These are phyloP conservation scores for Eubasilissa regina DNA, from an alignment of 1,140 invertebrate species.

Conservation along the genomic window DNA sequence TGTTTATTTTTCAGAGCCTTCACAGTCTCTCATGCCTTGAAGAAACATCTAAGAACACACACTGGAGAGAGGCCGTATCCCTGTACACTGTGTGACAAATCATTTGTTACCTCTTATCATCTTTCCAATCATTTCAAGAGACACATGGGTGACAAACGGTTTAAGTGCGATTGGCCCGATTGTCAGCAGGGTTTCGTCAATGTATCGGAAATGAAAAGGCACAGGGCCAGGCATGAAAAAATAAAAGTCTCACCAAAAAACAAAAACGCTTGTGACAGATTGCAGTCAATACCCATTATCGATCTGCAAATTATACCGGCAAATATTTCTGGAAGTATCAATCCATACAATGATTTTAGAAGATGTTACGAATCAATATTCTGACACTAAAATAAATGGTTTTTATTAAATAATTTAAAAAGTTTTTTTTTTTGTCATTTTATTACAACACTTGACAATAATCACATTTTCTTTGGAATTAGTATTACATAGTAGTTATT, in stretches of 20 bases:
- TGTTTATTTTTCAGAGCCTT: constrained; percentile 51
- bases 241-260: constrained; percentile 1
- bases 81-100: constrained; percentile 51
- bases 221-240: constrained; percentile 46
- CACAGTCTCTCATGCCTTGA: constrained; percentile 54
- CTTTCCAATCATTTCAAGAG: constrained; percentile 54
- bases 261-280: neutral
- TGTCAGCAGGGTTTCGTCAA: constrained; percentile 39
- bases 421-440: constrained; percentile 22
- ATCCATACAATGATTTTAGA: constrained; percentile 33
- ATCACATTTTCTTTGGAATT: constrained; percentile 47
- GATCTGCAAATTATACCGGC: constrained; percentile 31
- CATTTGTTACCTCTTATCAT: constrained; percentile 55
- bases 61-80: constrained; percentile 54
- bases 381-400: constrained; percentile 14
- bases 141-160: constrained; percentile 50
- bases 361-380: constrained; percentile 35
- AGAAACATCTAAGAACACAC: constrained; percentile 55
- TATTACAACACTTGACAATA: constrained; percentile 25
- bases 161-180: constrained; percentile 48
- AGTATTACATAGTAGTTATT: constrained; percentile 9
- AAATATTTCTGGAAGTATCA: constrained; percentile 9
- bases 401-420: constrained; percentile 39
- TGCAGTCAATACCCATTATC: constrained; percentile 7
- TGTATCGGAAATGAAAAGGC: constrained; percentile 50